Conservation (phyloP, 2,113 vertebrate genomes). For the Spheniscus mendiculus region DNA sequence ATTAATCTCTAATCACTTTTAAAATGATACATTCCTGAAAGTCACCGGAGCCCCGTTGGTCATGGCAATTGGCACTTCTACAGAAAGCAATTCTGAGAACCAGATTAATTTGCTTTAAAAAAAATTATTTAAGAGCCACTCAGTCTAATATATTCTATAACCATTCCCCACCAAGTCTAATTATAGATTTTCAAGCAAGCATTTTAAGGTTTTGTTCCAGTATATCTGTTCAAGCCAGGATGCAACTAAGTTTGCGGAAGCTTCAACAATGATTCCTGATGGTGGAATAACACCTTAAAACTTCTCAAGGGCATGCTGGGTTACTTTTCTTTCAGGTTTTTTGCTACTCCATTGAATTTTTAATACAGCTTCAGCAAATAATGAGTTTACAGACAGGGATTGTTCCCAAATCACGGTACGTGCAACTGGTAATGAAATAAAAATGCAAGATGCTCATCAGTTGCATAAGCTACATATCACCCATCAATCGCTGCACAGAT, state of each 20-base stretch:
- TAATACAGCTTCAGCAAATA: no score
- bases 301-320: not conserved
- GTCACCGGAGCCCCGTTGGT: not conserved
- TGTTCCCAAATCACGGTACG: not conserved
- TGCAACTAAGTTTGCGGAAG: not conserved
- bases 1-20: not conserved
- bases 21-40: not conserved
- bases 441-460: not conserved
- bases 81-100: constrained; percentile 14
- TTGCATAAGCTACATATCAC: not conserved
- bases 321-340: not conserved
- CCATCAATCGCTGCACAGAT: not conserved
- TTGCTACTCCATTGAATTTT: not conserved
- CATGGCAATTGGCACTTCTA: not conserved
- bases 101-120: not conserved
- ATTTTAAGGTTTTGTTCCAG: not conserved
- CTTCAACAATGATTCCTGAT: not conserved
- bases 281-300: not conserved
- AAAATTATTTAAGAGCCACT: not conserved
- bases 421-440: not conserved
- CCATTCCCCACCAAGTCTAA: not conserved
- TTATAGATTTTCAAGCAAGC: not conserved
- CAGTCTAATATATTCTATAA: not conserved
- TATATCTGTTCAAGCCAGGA: not conserved
- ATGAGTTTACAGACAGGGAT: no score